Conservation (phyloP, 2,888 invertebrate species). For the Polia nebulosa region DNA sequence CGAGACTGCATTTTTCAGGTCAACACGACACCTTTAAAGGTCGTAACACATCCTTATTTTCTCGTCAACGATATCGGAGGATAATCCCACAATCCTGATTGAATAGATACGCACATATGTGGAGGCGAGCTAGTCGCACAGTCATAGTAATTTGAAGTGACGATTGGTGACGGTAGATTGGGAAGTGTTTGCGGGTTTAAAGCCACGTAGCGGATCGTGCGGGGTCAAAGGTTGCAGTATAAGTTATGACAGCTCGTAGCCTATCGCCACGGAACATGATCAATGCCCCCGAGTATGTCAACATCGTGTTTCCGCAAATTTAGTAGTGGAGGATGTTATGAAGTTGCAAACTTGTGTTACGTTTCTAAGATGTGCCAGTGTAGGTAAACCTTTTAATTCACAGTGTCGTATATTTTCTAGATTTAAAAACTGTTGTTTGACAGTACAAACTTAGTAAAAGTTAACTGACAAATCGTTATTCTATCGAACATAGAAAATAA, state of each 20-base stretch:
- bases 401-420: too few relatives aligned
- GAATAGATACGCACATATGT: slow-evolving; percentile 30
- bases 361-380: neutral
- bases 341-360: neutral
- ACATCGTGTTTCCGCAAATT: slow-evolving; percentile 8
- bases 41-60: slow-evolving; percentile 31
- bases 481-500: neutral
- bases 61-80: slow-evolving; percentile 35
- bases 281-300: slow-evolving; percentile 27
- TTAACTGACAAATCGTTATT: neutral
- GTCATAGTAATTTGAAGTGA: slow-evolving; percentile 37
- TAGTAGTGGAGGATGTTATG: neutral
- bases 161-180: slow-evolving; percentile 31
- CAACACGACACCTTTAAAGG: slow-evolving; percentile 22
- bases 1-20: slow-evolving; percentile 13
- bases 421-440: too few relatives aligned
- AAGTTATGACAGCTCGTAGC: slow-evolving; percentile 39
- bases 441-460: neutral
- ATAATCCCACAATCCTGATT: slow-evolving; percentile 43
- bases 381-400: neutral
- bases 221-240: slow-evolving; percentile 23
- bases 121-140: neutral
- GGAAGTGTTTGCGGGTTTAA: slow-evolving; percentile 42
- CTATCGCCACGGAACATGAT: slow-evolving; percentile 32
- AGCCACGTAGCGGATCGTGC: slow-evolving; percentile 35